Evolutionary conservation across 2,113 vertebrate species (phyloP).

Genomic region (Rattus norvegicus): DNA sequence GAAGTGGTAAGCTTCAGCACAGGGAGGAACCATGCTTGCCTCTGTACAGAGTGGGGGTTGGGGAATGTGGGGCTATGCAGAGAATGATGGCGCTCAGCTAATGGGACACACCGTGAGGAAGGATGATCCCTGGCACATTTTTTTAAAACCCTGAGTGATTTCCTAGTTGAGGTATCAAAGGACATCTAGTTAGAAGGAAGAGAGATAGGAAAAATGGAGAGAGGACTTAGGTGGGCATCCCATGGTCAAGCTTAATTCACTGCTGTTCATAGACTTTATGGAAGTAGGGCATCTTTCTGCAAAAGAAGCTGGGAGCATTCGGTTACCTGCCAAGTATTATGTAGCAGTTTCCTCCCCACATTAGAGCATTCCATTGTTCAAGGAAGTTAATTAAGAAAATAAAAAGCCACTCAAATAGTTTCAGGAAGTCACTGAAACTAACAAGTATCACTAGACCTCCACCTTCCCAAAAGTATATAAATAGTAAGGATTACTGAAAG

Average conservation of each 20-base stretch:
- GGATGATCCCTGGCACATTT: no score
- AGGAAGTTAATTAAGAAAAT: not conserved
- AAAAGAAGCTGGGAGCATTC: not conserved
- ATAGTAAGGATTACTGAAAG: not conserved
- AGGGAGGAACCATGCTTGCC: fast-evolving
- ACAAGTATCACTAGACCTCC: not conserved
- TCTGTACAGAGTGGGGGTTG: no score
- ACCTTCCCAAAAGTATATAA: not conserved
- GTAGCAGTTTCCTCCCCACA: not conserved
- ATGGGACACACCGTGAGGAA: fast-evolving
- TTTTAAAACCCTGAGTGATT: not conserved
- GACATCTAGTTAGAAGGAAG: not conserved
- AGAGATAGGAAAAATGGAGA: not conserved
- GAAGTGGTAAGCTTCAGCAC: not conserved
- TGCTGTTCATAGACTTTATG: not conserved
- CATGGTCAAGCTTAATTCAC: not conserved
- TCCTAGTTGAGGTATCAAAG: not conserved
- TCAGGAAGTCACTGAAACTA: not conserved
- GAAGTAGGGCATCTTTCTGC: not conserved
- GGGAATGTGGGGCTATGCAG: not conserved
- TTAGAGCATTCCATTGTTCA: not conserved
- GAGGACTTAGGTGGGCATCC: not conserved
- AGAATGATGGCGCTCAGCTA: not conserved
- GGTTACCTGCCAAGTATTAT: not conserved
- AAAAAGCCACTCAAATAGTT: not conserved